Conservation (phyloP, 2,888 invertebrate genomes). For the Calameuta idolon region DNA sequence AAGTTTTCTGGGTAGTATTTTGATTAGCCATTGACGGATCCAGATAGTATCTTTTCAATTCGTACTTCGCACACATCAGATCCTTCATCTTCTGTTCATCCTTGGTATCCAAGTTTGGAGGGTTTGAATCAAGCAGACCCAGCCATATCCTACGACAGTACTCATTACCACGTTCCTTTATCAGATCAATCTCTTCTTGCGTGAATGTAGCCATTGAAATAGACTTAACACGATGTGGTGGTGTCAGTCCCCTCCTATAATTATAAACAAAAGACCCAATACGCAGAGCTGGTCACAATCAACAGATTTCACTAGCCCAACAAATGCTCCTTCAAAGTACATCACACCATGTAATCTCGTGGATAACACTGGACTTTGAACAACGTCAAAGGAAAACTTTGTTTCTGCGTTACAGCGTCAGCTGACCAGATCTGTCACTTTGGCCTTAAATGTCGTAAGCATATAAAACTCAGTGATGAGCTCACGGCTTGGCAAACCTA, state of each 20-base stretch:
- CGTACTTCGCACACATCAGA: conserved; percentile 95
- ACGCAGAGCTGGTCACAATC: background rate
- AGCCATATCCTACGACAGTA: conserved; percentile 94
- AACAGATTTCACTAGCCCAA: background rate
- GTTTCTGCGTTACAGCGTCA: background rate
- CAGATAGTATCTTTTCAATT: conserved; percentile 82
- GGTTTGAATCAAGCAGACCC: conserved; percentile 82
- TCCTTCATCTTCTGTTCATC: conserved; percentile 93
- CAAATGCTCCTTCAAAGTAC: background rate
- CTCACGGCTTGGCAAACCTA: background rate
- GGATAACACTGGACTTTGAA: background rate
- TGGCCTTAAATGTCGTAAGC: background rate
- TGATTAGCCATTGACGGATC: conserved; percentile 56
- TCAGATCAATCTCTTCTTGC: conserved; percentile 92
- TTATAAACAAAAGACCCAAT: conserved; percentile 37
- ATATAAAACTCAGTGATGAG: background rate
- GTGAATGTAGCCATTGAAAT: conserved; percentile 99
- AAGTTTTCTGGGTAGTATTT: conserved; percentile 21
- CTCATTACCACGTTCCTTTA: conserved; percentile 92
- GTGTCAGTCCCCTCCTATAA: conserved; percentile 94
- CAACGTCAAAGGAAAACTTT: background rate
- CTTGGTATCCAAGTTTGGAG: conserved; percentile 71
- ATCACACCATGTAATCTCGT: background rate
- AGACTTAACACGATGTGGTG: conserved; percentile 98
- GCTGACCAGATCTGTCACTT: background rate